Conservation (phyloP, 2,797 vertebrate species). For the Tympanoctomys barrerae region DNA sequence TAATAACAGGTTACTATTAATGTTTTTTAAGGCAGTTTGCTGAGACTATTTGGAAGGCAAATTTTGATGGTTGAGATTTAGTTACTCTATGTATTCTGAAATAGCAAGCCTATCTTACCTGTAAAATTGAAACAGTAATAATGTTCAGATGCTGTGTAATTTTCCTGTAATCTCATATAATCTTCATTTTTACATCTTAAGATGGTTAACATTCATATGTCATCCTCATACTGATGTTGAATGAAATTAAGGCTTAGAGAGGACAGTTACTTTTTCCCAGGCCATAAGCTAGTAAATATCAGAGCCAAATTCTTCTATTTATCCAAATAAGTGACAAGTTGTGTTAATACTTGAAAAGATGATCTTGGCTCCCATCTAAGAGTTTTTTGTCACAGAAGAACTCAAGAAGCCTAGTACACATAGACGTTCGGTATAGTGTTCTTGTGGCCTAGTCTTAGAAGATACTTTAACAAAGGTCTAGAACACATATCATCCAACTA, state of each 20-base stretch:
- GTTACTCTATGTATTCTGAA: slow-evolving; percentile 33
- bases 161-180: slow-evolving; percentile 39
- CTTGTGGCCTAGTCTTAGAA: neutral
- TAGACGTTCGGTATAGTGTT: neutral
- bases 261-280: slow-evolving; percentile 62
- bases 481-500: neutral
- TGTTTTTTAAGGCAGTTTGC: slow-evolving; percentile 49
- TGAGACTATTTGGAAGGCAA: neutral
- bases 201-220: slow-evolving; percentile 25
- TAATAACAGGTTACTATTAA: slow-evolving; percentile 32
- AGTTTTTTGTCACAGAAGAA: slow-evolving; percentile 48
- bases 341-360: slow-evolving; percentile 19
- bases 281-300: slow-evolving; percentile 49
- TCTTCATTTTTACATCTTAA: slow-evolving; percentile 40
- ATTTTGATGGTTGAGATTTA: slow-evolving; percentile 44
- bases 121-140: slow-evolving; percentile 31
- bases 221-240: slow-evolving; percentile 1
- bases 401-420: neutral
- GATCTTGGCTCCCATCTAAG: slow-evolving; percentile 29
- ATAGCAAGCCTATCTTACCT: slow-evolving; percentile 21
- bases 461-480: slow-evolving; percentile 2
- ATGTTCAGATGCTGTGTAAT: slow-evolving; percentile 9
- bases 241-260: slow-evolving; percentile 42
- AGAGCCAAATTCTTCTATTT: slow-evolving; percentile 44
- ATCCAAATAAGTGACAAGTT: slow-evolving; percentile 54